A percentile compares a stretch with the other conserved stretches of the same genome.
Evolutionary conservation across 1,140 invertebrate species (phyloP).

Genomic region (Drosophila punjabiensis): DNA sequence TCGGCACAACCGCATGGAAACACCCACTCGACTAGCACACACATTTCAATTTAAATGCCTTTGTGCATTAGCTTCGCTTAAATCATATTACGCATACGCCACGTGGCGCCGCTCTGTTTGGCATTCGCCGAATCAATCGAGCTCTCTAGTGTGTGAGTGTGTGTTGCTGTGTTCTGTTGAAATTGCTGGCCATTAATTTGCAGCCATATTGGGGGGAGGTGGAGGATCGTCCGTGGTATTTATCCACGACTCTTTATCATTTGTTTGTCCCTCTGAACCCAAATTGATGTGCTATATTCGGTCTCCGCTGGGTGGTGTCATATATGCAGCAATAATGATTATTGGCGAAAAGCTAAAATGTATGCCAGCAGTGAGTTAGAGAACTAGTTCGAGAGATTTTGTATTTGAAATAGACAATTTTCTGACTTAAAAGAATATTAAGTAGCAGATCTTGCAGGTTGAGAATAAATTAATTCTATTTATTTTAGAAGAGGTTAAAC

Average conservation of each 20-base stretch:
- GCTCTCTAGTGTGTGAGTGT: slow-evolving; percentile 8
- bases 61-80: slow-evolving; percentile 79
- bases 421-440: neutral
- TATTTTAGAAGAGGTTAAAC: neutral
- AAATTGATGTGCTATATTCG: slow-evolving; percentile 20
- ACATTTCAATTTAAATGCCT: slow-evolving; percentile 82
- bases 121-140: slow-evolving; percentile 55
- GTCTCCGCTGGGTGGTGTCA: slow-evolving; percentile 5
- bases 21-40: neutral
- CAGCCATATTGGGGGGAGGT: slow-evolving; percentile 30
- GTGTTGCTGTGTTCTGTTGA: slow-evolving; percentile 34
- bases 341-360: slow-evolving; percentile 4
- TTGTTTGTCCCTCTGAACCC: slow-evolving; percentile 18
- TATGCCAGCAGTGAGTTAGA: neutral
- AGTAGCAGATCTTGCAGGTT: neutral
- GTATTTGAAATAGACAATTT: neutral
- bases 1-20: slow-evolving; percentile 33
- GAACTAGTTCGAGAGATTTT: slow-evolving; percentile 13
- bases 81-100: slow-evolving; percentile 80
- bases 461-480: neutral
- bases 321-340: slow-evolving; percentile 25
- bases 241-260: slow-evolving; percentile 32
- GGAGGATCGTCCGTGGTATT: slow-evolving; percentile 15
- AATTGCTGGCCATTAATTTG: slow-evolving; percentile 74
- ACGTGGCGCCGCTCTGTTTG: slow-evolving; percentile 42